Percentiles rank a stretch among this genome's conserved stretches.
These are phyloP conservation scores for Anniella stebbinsi DNA, from an alignment of 2,797 vertebrate species.

Conservation along the genomic window DNA sequence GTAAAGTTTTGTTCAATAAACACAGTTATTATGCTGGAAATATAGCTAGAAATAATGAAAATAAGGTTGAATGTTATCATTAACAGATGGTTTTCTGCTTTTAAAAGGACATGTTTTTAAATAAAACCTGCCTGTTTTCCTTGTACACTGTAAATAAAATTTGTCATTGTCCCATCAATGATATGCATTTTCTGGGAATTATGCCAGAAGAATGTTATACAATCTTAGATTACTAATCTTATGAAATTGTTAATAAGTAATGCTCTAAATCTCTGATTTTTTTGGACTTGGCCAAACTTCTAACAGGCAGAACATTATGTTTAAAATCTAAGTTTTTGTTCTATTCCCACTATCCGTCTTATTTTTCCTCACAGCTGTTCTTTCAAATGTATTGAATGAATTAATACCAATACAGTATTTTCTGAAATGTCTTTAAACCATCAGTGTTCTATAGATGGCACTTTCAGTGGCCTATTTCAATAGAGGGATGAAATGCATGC, in stretches of 20 bases:
- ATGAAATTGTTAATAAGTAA: constrained; percentile 65
- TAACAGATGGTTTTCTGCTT: constrained; percentile 70
- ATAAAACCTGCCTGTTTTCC: constrained; percentile 72
- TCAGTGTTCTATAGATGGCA: background rate
- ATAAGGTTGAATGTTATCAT: constrained; percentile 68
- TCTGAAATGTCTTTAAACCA: background rate
- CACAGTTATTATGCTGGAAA: constrained; percentile 49
- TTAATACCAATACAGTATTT: constrained; percentile 18
- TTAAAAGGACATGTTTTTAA: constrained; percentile 73
- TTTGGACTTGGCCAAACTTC: constrained; percentile 46
- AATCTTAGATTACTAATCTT: constrained; percentile 67
- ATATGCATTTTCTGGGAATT: constrained; percentile 67
- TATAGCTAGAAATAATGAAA: constrained; percentile 61
- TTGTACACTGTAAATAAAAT: constrained; percentile 71
- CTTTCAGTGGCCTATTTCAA: constrained; percentile 15
- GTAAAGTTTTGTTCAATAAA: constrained; percentile 32
- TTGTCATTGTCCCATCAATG: constrained; percentile 65
- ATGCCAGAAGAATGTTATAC: constrained; percentile 68
- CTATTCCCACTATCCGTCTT: background rate
- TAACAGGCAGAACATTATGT: constrained; percentile 13
- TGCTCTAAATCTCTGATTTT: constrained; percentile 45
- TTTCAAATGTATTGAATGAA: constrained; percentile 2
- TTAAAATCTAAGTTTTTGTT: background rate
- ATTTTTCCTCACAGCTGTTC: constrained; percentile 16
- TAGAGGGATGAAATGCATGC: background rate